Evolutionary conservation across 2,113 vertebrate species (phyloP).

Genomic region (Tylochromis polylepis): DNA sequence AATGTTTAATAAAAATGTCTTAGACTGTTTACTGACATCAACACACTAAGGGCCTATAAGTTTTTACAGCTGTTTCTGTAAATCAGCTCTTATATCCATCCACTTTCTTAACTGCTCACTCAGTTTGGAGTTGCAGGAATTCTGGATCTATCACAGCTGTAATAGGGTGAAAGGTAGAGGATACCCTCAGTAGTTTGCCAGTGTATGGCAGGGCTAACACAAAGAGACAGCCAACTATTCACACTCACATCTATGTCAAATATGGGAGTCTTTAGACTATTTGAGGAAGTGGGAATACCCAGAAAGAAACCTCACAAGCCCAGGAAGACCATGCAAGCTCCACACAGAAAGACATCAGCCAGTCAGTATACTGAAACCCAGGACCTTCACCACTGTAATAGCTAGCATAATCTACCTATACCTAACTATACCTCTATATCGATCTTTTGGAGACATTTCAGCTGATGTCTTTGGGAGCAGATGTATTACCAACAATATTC

Average conservation of each 20-base stretch:
- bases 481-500: no score
- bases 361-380: background rate
- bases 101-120: background rate
- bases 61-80: background rate
- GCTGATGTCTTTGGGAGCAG: no score
- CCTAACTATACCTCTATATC: no score
- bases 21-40: background rate
- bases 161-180: background rate
- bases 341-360: background rate
- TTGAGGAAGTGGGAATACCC: background rate
- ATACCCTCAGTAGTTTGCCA: background rate
- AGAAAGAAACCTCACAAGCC: background rate
- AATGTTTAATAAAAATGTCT: background rate
- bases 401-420: no score
- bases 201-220: background rate
- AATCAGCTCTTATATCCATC: background rate
- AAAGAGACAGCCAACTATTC: background rate
- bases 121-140: background rate
- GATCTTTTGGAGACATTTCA: no score
- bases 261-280: background rate
- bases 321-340: background rate
- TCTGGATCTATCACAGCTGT: background rate
- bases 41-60: background rate
- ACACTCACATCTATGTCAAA: background rate
- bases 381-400: background rate